Evolutionary conservation across 2,113 vertebrate species (phyloP), one percentile per base, ranked within the genome.

Genomic region (Pollimyrus isidori): DNA sequence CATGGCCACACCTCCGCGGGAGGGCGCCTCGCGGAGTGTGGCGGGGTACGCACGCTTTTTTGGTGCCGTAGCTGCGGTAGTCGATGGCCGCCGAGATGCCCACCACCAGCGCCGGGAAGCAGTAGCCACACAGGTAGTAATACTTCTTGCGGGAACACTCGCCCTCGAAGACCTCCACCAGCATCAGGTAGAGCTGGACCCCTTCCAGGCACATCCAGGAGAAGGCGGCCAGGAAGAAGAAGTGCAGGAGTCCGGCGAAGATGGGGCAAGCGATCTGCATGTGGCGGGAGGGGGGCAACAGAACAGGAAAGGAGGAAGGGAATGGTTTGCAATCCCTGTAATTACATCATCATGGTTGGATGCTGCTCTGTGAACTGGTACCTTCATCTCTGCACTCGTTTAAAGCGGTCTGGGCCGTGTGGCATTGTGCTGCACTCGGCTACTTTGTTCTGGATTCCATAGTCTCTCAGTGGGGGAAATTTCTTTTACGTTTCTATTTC

Each of bases 131-230:
- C 89, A 98, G 94, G 94, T 98, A 98, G 95, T 97, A 98, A 95
- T 97, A 98, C 92, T 97, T 97, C 94, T 97, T 97, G 52, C 97
- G 96, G 52, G 97, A 98, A 90, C 97, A 97, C 88, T 98, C 97
- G 91, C 97, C 97, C 93, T 97, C 97, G 52, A 98, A 98, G 91
- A 98, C 97, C 93, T 98, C 97, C 93, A 98, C 97, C 93, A 98
- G 95, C 95, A 98, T 97, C 93, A 98, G 95, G 93, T 98, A 98
- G 92, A 98, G 97, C 89, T 98, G 98, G 89, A 98, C 97, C 0
- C 97, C 97, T 93, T 98, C 98, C 92, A 98, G 95, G 93, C 97
- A 98, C 94, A 98, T 96, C 98, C 98, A 98, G 90, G 95, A 98
- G 95, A 98, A 98, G 50, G 97, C 97, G 0, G 98, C 97, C 95